phyloP scores from a whole-genome alignment of 2,888 invertebrate species.

The Pemphredon lugubris region DNA sequence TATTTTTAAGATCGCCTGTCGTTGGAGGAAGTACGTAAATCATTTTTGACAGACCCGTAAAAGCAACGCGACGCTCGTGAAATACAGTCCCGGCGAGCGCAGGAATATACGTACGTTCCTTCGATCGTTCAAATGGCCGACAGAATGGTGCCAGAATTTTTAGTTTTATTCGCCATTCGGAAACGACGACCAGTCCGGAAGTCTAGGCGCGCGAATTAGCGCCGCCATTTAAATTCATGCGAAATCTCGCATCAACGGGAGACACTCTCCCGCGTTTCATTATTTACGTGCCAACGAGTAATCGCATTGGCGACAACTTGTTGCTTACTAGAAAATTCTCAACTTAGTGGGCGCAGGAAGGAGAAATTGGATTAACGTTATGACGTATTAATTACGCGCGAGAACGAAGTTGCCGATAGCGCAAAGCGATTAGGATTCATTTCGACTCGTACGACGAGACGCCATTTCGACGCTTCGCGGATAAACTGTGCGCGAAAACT shows the following conservation, averaged over 20 bases:
- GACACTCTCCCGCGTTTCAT: constrained; percentile 49
- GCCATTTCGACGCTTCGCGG: no score
- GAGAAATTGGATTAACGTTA: constrained; percentile 17
- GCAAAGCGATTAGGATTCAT: constrained; percentile 3
- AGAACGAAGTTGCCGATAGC: not conserved
- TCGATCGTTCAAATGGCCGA: constrained; percentile 27
- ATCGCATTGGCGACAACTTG: constrained; percentile 64
- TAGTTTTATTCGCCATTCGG: constrained; percentile 31
- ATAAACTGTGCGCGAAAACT: no score
- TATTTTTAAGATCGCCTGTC: not conserved
- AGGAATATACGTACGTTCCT: not conserved
- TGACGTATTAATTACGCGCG: constrained; percentile 7
- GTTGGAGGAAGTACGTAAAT: not conserved
- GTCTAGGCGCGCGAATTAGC: not conserved
- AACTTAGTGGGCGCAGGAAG: constrained; percentile 35
- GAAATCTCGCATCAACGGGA: constrained; percentile 17
- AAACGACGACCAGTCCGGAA: constrained; percentile 1
- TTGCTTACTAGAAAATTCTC: constrained; percentile 62
- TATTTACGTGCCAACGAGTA: constrained; percentile 62
- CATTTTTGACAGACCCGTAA: not conserved
- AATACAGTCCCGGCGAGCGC: constrained; percentile 1
- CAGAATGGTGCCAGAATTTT: constrained; percentile 33
- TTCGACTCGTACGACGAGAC: not conserved
- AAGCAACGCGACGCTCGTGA: constrained; percentile 7
- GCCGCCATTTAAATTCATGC: constrained; percentile 45